Evolutionary conservation across 2,113 vertebrate species (phyloP).

Genomic region (Gymnogyps californianus): DNA sequence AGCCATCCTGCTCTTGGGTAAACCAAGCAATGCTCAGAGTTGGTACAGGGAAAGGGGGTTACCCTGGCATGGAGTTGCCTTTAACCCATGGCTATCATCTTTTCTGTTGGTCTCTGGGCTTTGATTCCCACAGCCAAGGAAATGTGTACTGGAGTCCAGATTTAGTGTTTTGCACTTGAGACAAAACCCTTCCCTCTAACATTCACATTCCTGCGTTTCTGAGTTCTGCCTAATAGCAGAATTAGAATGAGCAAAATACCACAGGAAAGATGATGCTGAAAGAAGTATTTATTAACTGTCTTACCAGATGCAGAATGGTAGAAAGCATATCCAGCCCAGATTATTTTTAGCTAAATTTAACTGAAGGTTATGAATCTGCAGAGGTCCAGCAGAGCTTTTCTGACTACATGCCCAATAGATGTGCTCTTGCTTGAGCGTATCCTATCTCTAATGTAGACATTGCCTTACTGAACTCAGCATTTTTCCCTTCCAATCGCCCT

Average conservation of each 20-base stretch:
- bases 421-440: background rate
- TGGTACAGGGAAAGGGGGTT: background rate
- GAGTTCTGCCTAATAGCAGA: constrained; percentile 43
- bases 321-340: constrained; percentile 1
- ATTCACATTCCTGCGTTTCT: background rate
- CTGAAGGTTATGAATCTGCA: constrained; percentile 12
- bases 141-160: background rate
- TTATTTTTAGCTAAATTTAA: background rate
- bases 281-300: constrained; percentile 45
- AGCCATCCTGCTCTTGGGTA: background rate
- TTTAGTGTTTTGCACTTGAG: background rate
- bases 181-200: background rate
- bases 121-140: background rate
- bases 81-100: background rate
- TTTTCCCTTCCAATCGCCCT: background rate
- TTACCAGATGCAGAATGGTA: constrained; percentile 38
- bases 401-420: background rate
- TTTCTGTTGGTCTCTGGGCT: background rate
- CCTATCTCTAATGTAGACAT: background rate
- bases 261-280: constrained; percentile 40
- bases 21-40: background rate
- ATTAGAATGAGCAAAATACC: constrained; percentile 46
- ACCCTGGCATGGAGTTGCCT: background rate
- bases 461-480: background rate
- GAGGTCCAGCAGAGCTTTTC: background rate